Base-by-base conservation (phyloP, 2,113 vertebrate species). In the Paralichthys olivaceus region DNA sequence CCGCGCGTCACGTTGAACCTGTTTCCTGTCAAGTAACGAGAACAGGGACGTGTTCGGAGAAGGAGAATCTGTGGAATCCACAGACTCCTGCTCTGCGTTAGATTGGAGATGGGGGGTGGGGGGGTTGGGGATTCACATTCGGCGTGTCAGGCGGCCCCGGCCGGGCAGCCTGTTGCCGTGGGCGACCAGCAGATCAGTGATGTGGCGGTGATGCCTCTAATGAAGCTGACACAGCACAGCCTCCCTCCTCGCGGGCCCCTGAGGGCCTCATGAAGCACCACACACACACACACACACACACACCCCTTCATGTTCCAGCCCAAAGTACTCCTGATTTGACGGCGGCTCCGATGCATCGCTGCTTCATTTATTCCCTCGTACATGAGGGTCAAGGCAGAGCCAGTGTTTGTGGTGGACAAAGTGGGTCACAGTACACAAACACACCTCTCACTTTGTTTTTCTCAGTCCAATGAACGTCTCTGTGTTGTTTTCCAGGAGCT, bases 201-300 rank as follows among this genome's bases (percentile, higher is more conserved):
- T 92, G 91, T 94, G 93, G 90, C 86, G 89, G 80, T 90, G 90
- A 93, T 93, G 92, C 86, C 93, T 93, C 91, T 92, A 94, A 94
- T 93, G 93, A 94, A 93, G 93, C 93, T 94, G 93, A 93, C 91
- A 93, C 88, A 88, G 91, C 91, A 90, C 90, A 92, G 92, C 89
- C 90, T 91, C 83, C 82, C 37, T 89, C 77, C 87, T 79, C 47
- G 29, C 74, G 77, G 88, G 70, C 87, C 88, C 88, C 86, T 14
- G 79, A 81, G 79, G 88, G 89, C 81, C 88, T 87, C 79, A 62
- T 75, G 77, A 28, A 73, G 75, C 79, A 29, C 66, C 69, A 70
- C 79, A 69, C 75, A 47, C 77, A 68, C 49, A 17, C 45, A 19
- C 45, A 3, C 73, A 62, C 57, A 26, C 47, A 53, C 66, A 62